phyloP scores from a whole-genome alignment of 2,888 invertebrate genomes.

The Heliconius sara region DNA sequence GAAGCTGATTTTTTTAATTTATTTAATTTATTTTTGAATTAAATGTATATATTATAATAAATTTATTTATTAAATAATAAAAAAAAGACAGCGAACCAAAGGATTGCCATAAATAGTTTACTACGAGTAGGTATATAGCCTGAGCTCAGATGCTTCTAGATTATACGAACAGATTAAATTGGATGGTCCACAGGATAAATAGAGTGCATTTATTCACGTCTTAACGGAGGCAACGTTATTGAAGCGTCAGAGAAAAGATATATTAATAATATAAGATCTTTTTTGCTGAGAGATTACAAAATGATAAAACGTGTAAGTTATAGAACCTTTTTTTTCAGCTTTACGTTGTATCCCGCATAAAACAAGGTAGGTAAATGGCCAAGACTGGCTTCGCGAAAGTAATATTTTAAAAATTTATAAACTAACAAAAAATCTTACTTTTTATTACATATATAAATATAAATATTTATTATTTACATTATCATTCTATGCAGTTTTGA shows the following conservation, averaged over 20 bases:
- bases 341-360: neutral
- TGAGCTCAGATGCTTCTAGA: conserved; percentile 62
- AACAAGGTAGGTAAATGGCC: neutral
- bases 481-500: no score
- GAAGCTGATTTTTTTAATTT: neutral
- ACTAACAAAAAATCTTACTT: no score
- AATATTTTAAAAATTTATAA: no score
- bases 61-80: neutral
- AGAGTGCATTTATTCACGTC: conserved; percentile 51
- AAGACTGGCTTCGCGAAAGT: no score
- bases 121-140: conserved; percentile 9
- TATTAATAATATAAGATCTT: neutral
- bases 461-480: no score
- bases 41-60: neutral
- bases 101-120: conserved; percentile 17
- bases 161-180: conserved; percentile 66
- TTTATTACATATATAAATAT: no score
- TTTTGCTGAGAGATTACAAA: neutral
- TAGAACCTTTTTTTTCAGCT: neutral
- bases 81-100: neutral
- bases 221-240: conserved; percentile 34
- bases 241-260: conserved; percentile 6
- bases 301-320: no score
- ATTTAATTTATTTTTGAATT: neutral
- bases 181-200: conserved; percentile 63